phyloP scores from a whole-genome alignment of 2,888 invertebrate species.

The Phyllotreta cruciferae region DNA sequence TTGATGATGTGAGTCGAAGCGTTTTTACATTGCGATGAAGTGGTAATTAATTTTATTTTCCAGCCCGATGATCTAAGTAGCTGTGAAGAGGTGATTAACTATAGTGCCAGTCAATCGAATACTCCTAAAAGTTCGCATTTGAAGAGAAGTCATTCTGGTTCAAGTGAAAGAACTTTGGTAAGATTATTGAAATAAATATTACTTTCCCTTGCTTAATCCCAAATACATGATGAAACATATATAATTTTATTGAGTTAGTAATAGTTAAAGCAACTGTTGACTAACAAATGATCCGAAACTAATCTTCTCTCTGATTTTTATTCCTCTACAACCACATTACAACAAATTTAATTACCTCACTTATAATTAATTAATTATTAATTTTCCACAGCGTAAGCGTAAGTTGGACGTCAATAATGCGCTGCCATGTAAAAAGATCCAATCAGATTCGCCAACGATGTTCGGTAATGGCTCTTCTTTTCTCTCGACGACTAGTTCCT shows the following conservation, averaged over 20 bases:
- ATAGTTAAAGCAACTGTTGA: slow-evolving; percentile 42
- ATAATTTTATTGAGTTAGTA: slow-evolving; percentile 48
- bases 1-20: slow-evolving; percentile 34
- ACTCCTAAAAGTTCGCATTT: slow-evolving; percentile 49
- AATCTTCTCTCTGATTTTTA: slow-evolving; percentile 60
- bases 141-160: slow-evolving; percentile 45
- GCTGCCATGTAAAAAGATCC: slow-evolving; percentile 63
- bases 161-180: slow-evolving; percentile 50
- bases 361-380: slow-evolving; percentile 35
- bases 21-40: too few species aligned
- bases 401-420: slow-evolving; percentile 61
- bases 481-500: slow-evolving; percentile 35
- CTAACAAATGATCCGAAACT: slow-evolving; percentile 49
- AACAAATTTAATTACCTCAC: too few species aligned
- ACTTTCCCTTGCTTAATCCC: neutral
- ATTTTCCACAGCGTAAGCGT: slow-evolving; percentile 59
- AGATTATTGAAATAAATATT: slow-evolving; percentile 29
- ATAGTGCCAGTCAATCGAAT: slow-evolving; percentile 39
- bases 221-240: too few species aligned
- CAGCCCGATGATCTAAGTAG: slow-evolving; percentile 46
- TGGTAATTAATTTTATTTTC: slow-evolving; percentile 21
- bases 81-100: slow-evolving; percentile 29
- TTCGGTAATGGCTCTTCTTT: slow-evolving; percentile 40
- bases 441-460: slow-evolving; percentile 36
- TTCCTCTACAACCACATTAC: too few species aligned